Base-by-base conservation (phyloP, 2,113 vertebrate species). In the Petrocephalus microphthalmus region DNA sequence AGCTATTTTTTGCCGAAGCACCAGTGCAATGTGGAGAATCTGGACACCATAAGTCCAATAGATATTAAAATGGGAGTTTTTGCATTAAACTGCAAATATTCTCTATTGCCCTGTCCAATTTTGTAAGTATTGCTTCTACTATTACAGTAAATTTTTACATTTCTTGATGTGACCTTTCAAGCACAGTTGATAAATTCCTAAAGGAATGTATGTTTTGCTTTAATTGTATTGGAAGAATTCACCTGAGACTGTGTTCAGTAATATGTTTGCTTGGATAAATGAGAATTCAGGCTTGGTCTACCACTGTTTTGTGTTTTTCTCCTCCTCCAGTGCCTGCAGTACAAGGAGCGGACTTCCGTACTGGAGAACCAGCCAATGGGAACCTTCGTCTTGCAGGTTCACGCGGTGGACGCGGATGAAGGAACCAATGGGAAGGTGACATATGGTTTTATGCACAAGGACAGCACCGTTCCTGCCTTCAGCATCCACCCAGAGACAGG, bases 391-490 rank as follows among this genome's bases (percentile, higher is more conserved):
- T 94, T 97, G 88, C 96, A 97, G 90, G 95, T 97, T 19, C 95
- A 96, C 53, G 97, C 97, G 3, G 95, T 94, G 90, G 97, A 98
- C 90, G 96, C 96, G 22, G 97, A 98, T 87, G 96, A 96, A 89
- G 97, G 97, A 87, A 93, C 93, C 90, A 98, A 97, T 83, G 97
- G 97, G 37, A 87, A 94, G 91, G 97, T 98, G 89, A 96, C 96
- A 45, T 98, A 98, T 0, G 96, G 97, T 89, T 95, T 98, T 92
- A 96, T 98, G 96, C 96, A 97, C 92, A 96, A 96, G 93, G 96
- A 96, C 93, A 96, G 96, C 90, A 95, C 95, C 5, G 91, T 96
- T 0, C 97, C 97, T 2, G 95, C 97, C 4, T 98, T 98, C 89
- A 96, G 92, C 56, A 96, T 98, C 86, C 95, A 98, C 90, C 96